Evolutionary conservation across 2,797 vertebrate species (phyloP), one percentile per base, ranked within the genome.

Genomic region (Helarctos malayanus): DNA sequence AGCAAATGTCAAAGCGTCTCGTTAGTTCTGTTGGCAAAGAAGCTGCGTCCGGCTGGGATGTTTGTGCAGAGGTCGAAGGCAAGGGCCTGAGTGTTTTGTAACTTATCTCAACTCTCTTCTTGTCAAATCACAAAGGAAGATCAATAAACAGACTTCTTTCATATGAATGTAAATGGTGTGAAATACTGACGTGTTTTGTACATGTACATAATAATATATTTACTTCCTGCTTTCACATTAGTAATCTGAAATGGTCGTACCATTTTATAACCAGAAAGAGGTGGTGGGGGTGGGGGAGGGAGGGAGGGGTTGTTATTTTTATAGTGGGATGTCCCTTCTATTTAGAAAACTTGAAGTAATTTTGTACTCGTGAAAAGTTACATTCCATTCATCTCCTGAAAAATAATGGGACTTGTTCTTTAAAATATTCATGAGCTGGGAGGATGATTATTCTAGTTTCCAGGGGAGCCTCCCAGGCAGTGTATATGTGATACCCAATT

Each of bases 301-400:
- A 79, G 56, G 98, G 96, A 96, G 93, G 98, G 98, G 23, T 95
- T 97, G 91, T 98, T 99, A 98, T 99, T 99, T 99, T 99, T 99
- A 94, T 99, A 99, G 98, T 80, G 91, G 98, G 96, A 96, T 97
- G 95, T 98, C 98, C 97, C 98, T 98, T 98, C 94, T 98, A 98
- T 97, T 98, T 98, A 98, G 98, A 92, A 98, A 98, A 98, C 95
- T 98, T 98, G 76, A 98, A 98, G 98, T 57, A n/a, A 97, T 98
- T 99, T 99, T 98, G 97, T 99, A 98, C 98, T 96, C 98, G 97
- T 98, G 98, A 98, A 98, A 98, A 98, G 95, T 98, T 97, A 98
- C 98, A 98, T 99, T 99, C 99, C 98, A 98, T 98, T 97, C 97
- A 98, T 97, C 98, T 98, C 98, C 97, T 97, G 82, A 25, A 49